Conservation (phyloP, 1,140 invertebrate species). For the Drosophila yakuba region DNA sequence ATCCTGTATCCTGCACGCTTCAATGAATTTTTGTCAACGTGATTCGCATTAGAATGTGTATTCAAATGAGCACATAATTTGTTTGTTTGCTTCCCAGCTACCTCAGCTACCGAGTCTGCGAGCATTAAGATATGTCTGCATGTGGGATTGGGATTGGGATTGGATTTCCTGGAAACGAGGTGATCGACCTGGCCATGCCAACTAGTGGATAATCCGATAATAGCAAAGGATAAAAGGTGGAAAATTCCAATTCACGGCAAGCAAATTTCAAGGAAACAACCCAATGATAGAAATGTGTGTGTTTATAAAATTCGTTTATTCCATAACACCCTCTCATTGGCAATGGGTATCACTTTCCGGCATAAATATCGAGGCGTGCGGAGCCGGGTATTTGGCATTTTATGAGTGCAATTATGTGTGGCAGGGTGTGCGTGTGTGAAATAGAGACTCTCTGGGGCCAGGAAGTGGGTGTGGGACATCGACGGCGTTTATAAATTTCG, state of each 20-base stretch:
- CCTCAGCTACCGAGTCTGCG: constrained; percentile 20
- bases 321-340: not conserved
- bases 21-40: constrained; percentile 83
- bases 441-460: constrained; percentile 41
- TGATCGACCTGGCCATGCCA: constrained; percentile 25
- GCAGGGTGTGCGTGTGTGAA: constrained; percentile 22
- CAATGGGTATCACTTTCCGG: constrained; percentile 17
- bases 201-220: constrained; percentile 5
- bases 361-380: constrained; percentile 50
- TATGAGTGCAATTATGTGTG: constrained; percentile 74
- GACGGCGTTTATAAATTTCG: constrained; percentile 74
- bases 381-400: constrained; percentile 58
- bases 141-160: constrained; percentile 14
- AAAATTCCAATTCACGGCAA: not conserved
- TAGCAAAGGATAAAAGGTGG: not conserved
- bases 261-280: too few relatives aligned
- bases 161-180: constrained; percentile 11
- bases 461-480: constrained; percentile 24
- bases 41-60: constrained; percentile 82
- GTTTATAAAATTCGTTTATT: not conserved
- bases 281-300: too few relatives aligned
- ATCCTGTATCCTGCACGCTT: constrained; percentile 55
- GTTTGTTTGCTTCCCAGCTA: constrained; percentile 62
- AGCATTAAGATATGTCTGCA: constrained; percentile 49
- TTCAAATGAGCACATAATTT: constrained; percentile 83